Evolutionary conservation across 1,140 invertebrate genomes (phyloP).

Genomic region (Pogonomyrmex barbatus): DNA sequence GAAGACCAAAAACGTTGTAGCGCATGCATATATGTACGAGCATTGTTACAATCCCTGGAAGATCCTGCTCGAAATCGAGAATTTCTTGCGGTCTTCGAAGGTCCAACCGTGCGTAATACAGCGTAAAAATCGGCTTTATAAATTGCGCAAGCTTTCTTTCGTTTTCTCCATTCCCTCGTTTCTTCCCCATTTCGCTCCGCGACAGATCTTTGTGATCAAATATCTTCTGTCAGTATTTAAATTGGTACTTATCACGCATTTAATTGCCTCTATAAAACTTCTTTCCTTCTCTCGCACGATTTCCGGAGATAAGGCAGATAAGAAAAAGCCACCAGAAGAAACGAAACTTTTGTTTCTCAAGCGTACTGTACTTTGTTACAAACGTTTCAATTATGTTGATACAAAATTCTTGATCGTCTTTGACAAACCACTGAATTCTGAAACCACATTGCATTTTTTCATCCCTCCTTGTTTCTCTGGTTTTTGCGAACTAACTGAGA

Average conservation of each 20-base stretch:
- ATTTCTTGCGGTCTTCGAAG: conserved; percentile 49
- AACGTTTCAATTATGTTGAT: conserved; percentile 39
- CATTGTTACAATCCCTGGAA: conserved; percentile 32
- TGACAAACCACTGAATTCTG: conserved; percentile 47
- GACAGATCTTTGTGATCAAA: conserved; percentile 27
- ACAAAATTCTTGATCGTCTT: conserved; percentile 30
- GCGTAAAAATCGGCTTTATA: conserved; percentile 51
- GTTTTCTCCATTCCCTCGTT: background rate
- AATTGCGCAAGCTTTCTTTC: conserved; percentile 39
- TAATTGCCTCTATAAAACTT: conserved; percentile 57
- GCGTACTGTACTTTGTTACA: background rate
- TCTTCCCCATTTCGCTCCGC: too few species aligned
- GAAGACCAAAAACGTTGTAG: background rate
- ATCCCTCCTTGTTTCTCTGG: conserved; percentile 19
- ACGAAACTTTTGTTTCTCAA: background rate
- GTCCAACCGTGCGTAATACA: conserved; percentile 32
- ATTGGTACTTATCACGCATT: conserved; percentile 48
- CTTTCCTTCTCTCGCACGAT: background rate
- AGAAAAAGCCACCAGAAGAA: conserved; percentile 1
- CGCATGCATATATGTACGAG: conserved; percentile 60
- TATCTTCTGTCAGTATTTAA: conserved; percentile 42
- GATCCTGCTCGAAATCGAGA: conserved; percentile 48
- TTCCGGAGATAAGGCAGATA: background rate
- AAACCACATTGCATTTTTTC: conserved; percentile 43
- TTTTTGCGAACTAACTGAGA: background rate